A percentile compares a stretch with the other conserved stretches of the same genome.
Evolutionary conservation across 2,113 vertebrate genomes (phyloP).

Genomic region (Procavia capensis): DNA sequence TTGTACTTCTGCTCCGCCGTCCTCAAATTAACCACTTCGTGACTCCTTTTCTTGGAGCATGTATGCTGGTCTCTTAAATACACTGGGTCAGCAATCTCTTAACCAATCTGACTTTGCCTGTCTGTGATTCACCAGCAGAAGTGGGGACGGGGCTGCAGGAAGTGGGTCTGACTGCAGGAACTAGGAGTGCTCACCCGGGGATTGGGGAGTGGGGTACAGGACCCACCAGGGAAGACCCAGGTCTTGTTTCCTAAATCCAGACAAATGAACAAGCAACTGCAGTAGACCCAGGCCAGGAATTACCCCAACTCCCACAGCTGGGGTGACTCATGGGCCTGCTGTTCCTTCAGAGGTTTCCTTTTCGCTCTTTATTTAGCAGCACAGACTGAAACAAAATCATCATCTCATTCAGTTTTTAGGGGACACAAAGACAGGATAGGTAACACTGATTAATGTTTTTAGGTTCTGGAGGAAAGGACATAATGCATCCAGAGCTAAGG

Average conservation of each 20-base stretch:
- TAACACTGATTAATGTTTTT: fast-evolving
- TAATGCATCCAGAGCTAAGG: fast-evolving
- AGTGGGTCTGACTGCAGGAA: neutral
- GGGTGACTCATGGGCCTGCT: neutral
- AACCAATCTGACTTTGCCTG: neutral
- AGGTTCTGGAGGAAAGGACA: neutral
- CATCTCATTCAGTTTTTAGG: neutral
- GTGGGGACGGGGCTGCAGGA: neutral
- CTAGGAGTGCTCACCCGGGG: no score
- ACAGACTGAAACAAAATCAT: neutral
- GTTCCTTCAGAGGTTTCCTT: neutral
- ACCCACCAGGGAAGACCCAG: neutral
- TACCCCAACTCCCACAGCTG: neutral
- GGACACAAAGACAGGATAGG: neutral
- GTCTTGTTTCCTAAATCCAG: neutral
- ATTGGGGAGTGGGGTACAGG: no score
- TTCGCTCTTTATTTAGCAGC: slow-evolving; percentile 64
- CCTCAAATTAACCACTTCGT: neutral
- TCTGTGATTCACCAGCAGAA: neutral
- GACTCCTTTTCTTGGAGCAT: neutral
- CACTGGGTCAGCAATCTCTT: neutral
- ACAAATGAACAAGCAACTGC: no score
- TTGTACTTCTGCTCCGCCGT: no score
- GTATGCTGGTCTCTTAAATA: neutral
- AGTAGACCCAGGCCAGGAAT: neutral